Evolutionary conservation across 2,888 invertebrate genomes (phyloP).

Genomic region (Aspidiotus rigidus): DNA sequence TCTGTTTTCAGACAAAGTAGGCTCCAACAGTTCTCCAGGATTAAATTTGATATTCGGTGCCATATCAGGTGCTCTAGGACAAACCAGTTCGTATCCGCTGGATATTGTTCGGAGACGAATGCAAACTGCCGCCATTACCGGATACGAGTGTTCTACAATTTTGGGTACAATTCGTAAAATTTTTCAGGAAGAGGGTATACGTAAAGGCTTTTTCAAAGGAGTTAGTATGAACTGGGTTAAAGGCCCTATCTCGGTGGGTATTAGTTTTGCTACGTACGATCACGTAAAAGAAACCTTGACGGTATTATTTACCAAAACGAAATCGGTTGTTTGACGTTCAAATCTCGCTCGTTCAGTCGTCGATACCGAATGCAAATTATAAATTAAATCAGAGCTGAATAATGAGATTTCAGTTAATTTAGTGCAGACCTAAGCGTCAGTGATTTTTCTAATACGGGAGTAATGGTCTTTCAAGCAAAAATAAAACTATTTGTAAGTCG

Average conservation of each 20-base stretch:
- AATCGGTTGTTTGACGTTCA: constrained; percentile 13
- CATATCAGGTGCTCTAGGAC: constrained; percentile 82
- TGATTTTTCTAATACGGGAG: too few species aligned
- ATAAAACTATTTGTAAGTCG: too few species aligned
- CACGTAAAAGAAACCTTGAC: constrained; percentile 50
- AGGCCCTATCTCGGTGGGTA: constrained; percentile 82
- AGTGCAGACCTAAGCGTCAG: too few species aligned
- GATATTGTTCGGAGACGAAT: constrained; percentile 76
- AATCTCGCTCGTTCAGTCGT: too few species aligned
- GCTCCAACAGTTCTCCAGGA: constrained; percentile 4
- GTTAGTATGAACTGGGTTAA: constrained; percentile 99
- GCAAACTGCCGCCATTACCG: constrained; percentile 55
- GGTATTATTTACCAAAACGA: constrained; percentile 25
- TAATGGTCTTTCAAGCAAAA: too few species aligned
- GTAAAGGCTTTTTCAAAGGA: constrained; percentile 90
- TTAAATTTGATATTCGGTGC: constrained; percentile 68
- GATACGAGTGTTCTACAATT: constrained; percentile 51
- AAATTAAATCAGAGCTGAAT: too few species aligned
- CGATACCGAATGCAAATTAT: too few species aligned
- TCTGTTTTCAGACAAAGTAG: constrained; percentile 18
- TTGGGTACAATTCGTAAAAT: constrained; percentile 57
- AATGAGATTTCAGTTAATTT: too few species aligned
- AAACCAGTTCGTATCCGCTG: constrained; percentile 91
- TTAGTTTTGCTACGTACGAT: constrained; percentile 94
- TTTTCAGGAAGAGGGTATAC: constrained; percentile 73